A percentile compares a stretch with the other conserved stretches of the same genome.
phyloP scores from a whole-genome alignment of 2,888 invertebrate species.

The Agrypnus murinus region DNA sequence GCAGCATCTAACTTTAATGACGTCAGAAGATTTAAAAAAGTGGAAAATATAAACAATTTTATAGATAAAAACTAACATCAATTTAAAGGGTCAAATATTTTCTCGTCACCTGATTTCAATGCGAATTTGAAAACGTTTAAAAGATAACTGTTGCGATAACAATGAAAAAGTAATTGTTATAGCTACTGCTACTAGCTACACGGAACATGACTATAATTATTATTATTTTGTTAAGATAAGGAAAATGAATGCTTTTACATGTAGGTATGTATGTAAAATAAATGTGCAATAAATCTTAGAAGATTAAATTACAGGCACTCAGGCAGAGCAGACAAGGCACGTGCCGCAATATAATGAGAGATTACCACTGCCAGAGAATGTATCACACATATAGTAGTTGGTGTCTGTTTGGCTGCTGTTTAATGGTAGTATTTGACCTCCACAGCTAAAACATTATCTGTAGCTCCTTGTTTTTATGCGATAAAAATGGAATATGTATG shows the following conservation, averaged over 20 bases:
- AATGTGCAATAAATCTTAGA: neutral
- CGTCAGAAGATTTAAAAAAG: neutral
- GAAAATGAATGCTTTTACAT: neutral
- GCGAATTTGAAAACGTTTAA: neutral
- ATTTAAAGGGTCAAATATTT: too few species aligned
- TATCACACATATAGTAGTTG: neutral
- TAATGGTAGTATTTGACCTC: neutral
- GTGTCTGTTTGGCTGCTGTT: neutral
- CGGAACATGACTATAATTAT: too few species aligned
- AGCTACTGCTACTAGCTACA: too few species aligned
- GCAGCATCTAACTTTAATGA: neutral
- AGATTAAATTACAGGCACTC: slow-evolving; percentile 9
- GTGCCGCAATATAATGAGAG: too few species aligned
- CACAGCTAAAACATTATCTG: neutral
- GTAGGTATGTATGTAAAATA: too few species aligned
- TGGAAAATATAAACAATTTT: neutral
- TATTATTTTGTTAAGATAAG: neutral
- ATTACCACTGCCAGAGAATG: too few species aligned
- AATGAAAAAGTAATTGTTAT: too few species aligned
- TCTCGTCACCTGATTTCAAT: neutral
- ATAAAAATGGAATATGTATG: neutral
- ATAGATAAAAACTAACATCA: too few species aligned
- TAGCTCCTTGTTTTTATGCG: neutral
- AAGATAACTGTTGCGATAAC: slow-evolving; percentile 6
- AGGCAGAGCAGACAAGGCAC: too few species aligned